Evolutionary conservation across 2,797 vertebrate species (phyloP).

Genomic region (Sphenopsis melanotis): DNA sequence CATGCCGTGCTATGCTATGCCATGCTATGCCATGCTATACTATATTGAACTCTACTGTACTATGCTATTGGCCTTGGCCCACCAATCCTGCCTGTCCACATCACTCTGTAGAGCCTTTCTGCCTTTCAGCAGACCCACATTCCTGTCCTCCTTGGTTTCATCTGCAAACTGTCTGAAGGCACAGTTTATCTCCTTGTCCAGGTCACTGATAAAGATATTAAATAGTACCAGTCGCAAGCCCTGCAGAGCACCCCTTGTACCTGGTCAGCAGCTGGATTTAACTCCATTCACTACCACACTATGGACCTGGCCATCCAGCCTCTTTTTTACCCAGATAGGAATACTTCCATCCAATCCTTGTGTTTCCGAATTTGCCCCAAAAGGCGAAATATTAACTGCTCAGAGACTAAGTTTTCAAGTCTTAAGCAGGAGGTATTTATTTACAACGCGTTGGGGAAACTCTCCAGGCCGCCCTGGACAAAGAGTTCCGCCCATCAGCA

Average conservation of each 20-base stretch:
- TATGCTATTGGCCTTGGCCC: accelerated
- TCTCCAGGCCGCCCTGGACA: too few relatives aligned
- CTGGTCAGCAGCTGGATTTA: neutral
- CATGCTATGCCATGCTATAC: too few relatives aligned
- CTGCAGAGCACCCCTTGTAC: neutral
- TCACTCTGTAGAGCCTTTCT: neutral
- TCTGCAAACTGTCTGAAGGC: neutral
- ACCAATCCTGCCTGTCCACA: neutral
- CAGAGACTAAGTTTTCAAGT: too few relatives aligned
- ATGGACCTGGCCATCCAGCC: neutral
- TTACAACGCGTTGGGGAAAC: too few relatives aligned
- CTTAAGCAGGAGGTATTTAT: too few relatives aligned
- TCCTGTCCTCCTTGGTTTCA: neutral
- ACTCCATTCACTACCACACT: neutral
- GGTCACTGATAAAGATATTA: neutral
- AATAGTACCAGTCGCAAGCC: neutral
- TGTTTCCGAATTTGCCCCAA: too few relatives aligned
- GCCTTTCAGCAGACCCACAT: neutral
- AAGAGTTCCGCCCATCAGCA: too few relatives aligned
- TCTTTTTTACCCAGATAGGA: neutral
- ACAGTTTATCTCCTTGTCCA: accelerated
- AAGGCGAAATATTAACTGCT: too few relatives aligned
- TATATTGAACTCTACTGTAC: neutral
- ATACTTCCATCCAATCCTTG: neutral
- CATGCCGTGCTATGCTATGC: too few relatives aligned